Conservation (phyloP, 2,888 invertebrate species). For the Colostygia pectinataria region DNA sequence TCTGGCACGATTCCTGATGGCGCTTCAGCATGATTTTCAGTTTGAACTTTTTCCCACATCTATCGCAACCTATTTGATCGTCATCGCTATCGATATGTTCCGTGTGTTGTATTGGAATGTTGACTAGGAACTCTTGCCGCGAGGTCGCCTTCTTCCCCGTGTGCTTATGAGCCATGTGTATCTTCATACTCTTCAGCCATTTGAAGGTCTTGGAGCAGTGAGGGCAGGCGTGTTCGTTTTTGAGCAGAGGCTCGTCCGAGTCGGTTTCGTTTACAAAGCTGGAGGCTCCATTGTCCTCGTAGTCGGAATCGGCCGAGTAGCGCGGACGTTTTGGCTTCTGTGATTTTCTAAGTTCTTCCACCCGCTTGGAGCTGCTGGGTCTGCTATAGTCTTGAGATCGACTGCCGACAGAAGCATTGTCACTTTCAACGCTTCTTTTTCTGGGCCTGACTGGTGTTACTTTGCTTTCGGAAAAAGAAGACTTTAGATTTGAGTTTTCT, state of each 20-base stretch:
- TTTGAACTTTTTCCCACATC: slow-evolving; percentile 71
- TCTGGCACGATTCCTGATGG: slow-evolving; percentile 60
- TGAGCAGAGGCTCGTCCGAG: slow-evolving; percentile 63
- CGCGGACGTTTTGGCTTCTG: slow-evolving; percentile 53
- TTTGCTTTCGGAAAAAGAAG: slow-evolving; percentile 54
- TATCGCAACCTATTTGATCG: slow-evolving; percentile 62
- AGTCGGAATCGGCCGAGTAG: slow-evolving; percentile 62
- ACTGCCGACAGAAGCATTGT: slow-evolving; percentile 58
- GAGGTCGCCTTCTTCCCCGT: slow-evolving; percentile 35
- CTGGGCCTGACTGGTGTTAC: slow-evolving; percentile 52
- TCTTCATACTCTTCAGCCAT: slow-evolving; percentile 43
- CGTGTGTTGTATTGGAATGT: slow-evolving; percentile 41
- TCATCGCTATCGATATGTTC: slow-evolving; percentile 54
- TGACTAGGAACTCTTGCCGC: slow-evolving; percentile 29
- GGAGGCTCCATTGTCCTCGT: slow-evolving; percentile 62
- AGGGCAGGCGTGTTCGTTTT: slow-evolving; percentile 53
- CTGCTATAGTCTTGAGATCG: slow-evolving; percentile 55
- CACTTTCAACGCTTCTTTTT: slow-evolving; percentile 69
- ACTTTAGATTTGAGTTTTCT: slow-evolving; percentile 61
- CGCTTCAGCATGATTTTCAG: slow-evolving; percentile 77
- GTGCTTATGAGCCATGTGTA: slow-evolving; percentile 54
- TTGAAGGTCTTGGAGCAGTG: slow-evolving; percentile 57
- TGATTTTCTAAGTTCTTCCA: slow-evolving; percentile 57
- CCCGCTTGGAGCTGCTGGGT: slow-evolving; percentile 59
- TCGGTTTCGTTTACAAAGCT: slow-evolving; percentile 64